A percentile compares a stretch with the other conserved stretches of the same genome.
Evolutionary conservation across 2,888 invertebrate species (phyloP).

Genomic region (Malacosoma neustria): DNA sequence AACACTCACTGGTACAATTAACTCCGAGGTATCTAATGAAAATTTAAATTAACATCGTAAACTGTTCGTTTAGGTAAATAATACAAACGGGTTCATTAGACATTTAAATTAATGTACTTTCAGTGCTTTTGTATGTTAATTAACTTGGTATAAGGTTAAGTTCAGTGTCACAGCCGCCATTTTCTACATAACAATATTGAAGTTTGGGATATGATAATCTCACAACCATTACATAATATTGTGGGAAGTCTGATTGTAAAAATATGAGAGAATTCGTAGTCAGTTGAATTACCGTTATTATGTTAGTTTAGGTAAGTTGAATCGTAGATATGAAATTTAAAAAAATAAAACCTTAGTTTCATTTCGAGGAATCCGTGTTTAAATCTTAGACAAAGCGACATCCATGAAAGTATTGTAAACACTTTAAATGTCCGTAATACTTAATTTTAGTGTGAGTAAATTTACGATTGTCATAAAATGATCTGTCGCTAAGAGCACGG

Average conservation of each 20-base stretch:
- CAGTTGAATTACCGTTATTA: neutral
- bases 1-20: conserved; percentile 18
- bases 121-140: conserved; percentile 71
- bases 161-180: conserved; percentile 56
- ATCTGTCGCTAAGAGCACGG: conserved; percentile 35
- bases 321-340: too few species aligned
- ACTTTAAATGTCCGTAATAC: conserved; percentile 24
- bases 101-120: conserved; percentile 62
- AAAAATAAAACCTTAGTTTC: too few species aligned
- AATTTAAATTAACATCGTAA: conserved; percentile 31
- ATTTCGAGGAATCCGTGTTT: too few species aligned
- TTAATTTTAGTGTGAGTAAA: conserved; percentile 21
- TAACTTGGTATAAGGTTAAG: conserved; percentile 58
- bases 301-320: neutral
- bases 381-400: too few species aligned
- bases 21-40: conserved; percentile 24
- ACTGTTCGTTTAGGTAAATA: conserved; percentile 33
- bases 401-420: too few species aligned
- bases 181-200: conserved; percentile 33
- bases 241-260: neutral
- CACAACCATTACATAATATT: neutral
- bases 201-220: neutral
- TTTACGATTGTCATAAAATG: conserved; percentile 37
- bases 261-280: neutral
- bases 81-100: conserved; percentile 42